These are phyloP conservation scores for Aricia agestis DNA, from an alignment of 1,140 invertebrate genomes.

Conservation along the genomic window DNA sequence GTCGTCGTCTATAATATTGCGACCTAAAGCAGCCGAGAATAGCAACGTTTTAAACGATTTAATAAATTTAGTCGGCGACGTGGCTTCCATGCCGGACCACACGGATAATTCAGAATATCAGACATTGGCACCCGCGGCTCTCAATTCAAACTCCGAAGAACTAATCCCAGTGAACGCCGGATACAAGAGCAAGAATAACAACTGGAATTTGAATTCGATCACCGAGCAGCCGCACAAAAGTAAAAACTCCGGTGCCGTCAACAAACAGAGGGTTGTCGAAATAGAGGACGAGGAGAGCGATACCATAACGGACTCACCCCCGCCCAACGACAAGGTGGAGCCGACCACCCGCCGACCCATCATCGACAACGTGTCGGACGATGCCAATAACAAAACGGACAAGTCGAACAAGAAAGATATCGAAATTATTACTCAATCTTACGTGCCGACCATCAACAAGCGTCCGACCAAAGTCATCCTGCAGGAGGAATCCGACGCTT, in stretches of 20 bases:
- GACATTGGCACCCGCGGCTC: conserved; percentile 36
- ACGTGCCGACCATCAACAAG: conserved; percentile 58
- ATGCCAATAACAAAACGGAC: conserved; percentile 44
- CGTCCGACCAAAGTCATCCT: conserved; percentile 59
- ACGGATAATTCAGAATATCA: conserved; percentile 38
- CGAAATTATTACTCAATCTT: conserved; percentile 63
- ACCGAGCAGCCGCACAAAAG: conserved; percentile 57
- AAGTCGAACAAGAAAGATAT: conserved; percentile 58
- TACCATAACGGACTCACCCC: conserved; percentile 56
- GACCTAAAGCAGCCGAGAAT: conserved; percentile 37
- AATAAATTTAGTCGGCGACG: conserved; percentile 69
- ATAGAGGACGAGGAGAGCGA: conserved; percentile 63
- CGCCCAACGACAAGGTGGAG: conserved; percentile 59
- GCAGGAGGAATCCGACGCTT: conserved; percentile 44
- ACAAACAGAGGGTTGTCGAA: conserved; percentile 55
- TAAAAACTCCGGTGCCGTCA: conserved; percentile 36
- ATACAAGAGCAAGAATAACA: conserved; percentile 67
- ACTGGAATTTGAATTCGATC: conserved; percentile 63
- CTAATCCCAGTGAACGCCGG: conserved; percentile 61
- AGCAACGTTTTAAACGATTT: conserved; percentile 64
- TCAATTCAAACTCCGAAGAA: conserved; percentile 60
- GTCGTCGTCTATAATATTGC: conserved; percentile 56
- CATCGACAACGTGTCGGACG: conserved; percentile 61
- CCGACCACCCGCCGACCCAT: conserved; percentile 62
- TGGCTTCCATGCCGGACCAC: conserved; percentile 67